Conservation (phyloP, 2,113 vertebrate genomes). For the Aegypius monachus region DNA sequence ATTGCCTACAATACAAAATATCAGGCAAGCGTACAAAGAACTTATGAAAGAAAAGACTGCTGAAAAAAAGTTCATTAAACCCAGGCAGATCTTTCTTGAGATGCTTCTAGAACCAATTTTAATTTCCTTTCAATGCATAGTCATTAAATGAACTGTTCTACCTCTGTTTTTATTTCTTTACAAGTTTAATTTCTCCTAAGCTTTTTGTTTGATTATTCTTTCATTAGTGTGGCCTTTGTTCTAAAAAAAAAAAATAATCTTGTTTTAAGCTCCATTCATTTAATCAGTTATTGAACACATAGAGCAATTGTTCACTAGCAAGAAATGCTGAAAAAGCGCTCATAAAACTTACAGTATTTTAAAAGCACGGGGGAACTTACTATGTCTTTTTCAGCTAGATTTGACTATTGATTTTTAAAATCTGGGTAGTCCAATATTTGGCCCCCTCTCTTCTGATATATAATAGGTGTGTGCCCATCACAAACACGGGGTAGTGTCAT, state of each 20-base stretch:
- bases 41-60: not conserved
- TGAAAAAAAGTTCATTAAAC: not conserved
- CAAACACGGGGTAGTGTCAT: not conserved
- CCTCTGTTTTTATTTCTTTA: not conserved
- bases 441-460: not conserved
- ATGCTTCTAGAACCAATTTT: conserved; percentile 15
- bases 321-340: not conserved
- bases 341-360: not conserved
- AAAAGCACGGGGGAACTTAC: not conserved
- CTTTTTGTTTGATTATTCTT: not conserved
- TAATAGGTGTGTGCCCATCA: not conserved
- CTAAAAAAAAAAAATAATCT: not conserved
- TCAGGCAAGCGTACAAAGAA: not conserved
- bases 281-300: not conserved
- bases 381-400: not conserved
- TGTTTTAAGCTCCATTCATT: not conserved
- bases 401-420: not conserved
- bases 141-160: not conserved
- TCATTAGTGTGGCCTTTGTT: not conserved
- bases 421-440: not conserved
- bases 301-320: not conserved
- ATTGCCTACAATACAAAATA: not conserved
- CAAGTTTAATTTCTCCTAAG: not conserved
- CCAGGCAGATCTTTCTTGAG: not conserved
- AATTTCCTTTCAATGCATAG: not conserved